Conservation (phyloP, 1,140 invertebrate genomes). For the Tenebrio molitor region DNA sequence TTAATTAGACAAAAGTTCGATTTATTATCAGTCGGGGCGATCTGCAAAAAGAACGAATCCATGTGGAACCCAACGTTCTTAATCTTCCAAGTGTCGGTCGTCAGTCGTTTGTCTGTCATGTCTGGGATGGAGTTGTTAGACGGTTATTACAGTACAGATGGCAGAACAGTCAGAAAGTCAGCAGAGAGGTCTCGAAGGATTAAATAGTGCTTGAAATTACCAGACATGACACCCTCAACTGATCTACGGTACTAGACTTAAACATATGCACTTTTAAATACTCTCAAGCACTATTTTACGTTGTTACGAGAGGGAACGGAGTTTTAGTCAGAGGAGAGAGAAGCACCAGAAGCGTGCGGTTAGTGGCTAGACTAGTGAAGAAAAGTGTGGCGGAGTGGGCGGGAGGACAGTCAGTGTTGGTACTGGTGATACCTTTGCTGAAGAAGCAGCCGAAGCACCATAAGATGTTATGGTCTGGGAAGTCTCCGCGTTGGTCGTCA, state of each 20-base stretch:
- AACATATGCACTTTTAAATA: conserved; percentile 37
- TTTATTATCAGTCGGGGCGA: too few species aligned
- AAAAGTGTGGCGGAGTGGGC: conserved; percentile 15
- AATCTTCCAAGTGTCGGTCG: conserved; percentile 6
- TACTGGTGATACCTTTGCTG: conserved; percentile 68
- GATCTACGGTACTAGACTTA: conserved; percentile 9
- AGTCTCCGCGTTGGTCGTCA: conserved; percentile 75
- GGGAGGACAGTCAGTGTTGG: conserved; percentile 57
- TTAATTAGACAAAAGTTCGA: conserved; percentile 9
- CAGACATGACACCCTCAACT: conserved; percentile 56
- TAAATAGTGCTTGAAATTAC: conserved; percentile 57
- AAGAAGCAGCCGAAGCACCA: conserved; percentile 66
- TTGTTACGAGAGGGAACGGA: conserved; percentile 4
- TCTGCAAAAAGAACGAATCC: background rate
- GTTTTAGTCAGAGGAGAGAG: conserved; percentile 1
- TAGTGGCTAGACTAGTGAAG: conserved; percentile 33
- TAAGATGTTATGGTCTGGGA: conserved; percentile 63
- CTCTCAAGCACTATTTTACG: conserved; percentile 56
- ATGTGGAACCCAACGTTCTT: background rate
- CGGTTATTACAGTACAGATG: conserved; percentile 30
- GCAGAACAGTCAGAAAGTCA: conserved; percentile 41
- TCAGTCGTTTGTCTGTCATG: conserved; percentile 55
- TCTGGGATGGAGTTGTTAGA: conserved; percentile 48
- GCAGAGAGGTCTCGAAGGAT: conserved; percentile 19
- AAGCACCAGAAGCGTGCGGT: conserved; percentile 23